Evolutionary conservation across 2,113 vertebrate genomes (phyloP), one percentile per base, ranked within the genome.

Genomic region (Elephas maximus): DNA sequence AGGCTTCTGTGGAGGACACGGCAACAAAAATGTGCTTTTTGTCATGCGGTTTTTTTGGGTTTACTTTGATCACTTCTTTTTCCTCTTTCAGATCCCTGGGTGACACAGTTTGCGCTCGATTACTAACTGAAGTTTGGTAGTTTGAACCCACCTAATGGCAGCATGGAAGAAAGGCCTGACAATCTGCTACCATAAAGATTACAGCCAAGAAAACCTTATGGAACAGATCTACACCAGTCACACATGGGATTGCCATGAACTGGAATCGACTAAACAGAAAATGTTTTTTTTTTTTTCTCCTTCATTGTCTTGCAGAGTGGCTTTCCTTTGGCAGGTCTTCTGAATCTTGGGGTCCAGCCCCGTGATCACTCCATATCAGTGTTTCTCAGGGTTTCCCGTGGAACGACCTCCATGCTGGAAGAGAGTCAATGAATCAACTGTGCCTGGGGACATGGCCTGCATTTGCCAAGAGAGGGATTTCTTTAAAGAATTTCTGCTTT

Each of bases 291-390:
- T 53, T 53, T 12, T 53, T 53, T 53, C 12, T 20, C 71, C 69
- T 73, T 73, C 69, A 20, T 73, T 73, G n/a, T 73, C 71, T 73
- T 71, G 92, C 71, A 71, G 18, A 67, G 0, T 62, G 73, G 28
- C 67, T 95, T 97, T 98, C 88, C 78, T 71, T 45, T 96, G 82
- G 1, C 53, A 79, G 62, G 24, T 91, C 63, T 94, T 92, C 84
- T 69, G 53, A 90, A 73, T 87, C 60, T 73, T n/a, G 1, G 3
- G 15, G 26, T 77, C 21, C 23, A 71, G 51, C 33, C 33, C 21
- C 30, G 44, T 15, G 26, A 76, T 80, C 51, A 80, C 90, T 85
- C 51, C 28, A 73, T 73, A 20, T 79, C 15, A 45, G 3, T 92
- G 51, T 78, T 88, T 90, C 67, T 90, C 51, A 91, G 60, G 20